Evolutionary conservation across 2,113 vertebrate genomes (phyloP).

Genomic region (Peromyscus polionotus): DNA sequence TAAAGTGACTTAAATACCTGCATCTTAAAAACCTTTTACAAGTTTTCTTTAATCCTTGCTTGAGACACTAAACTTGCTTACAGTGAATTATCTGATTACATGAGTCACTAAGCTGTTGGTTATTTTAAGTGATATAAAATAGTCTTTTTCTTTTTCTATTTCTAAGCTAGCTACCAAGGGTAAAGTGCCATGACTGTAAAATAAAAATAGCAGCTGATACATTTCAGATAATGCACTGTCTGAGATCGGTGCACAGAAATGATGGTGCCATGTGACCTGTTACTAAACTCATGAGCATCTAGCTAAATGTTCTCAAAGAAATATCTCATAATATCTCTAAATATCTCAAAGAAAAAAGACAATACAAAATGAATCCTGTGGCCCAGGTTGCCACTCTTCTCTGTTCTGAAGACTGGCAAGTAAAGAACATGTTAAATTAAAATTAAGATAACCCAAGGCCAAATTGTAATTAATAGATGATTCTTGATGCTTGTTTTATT

Average conservation of each 20-base stretch:
- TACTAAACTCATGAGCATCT: not conserved
- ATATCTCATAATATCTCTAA: not conserved
- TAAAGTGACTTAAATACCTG: not conserved
- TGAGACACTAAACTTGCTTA: slow-evolving; percentile 31
- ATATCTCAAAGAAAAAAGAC: slow-evolving; percentile 4
- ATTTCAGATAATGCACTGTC: not conserved
- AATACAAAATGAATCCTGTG: slow-evolving; percentile 60
- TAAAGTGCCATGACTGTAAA: slow-evolving; percentile 28
- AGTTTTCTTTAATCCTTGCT: slow-evolving; percentile 41
- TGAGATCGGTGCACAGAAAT: not conserved
- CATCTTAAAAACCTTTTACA: slow-evolving; percentile 4
- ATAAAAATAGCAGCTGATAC: slow-evolving; percentile 44
- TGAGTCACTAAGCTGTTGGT: slow-evolving; percentile 60
- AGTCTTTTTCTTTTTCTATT: slow-evolving; percentile 35
- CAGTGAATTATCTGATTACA: slow-evolving; percentile 50
- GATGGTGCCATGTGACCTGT: not conserved
- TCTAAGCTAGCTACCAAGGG: slow-evolving; percentile 58
- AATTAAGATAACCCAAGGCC: slow-evolving; percentile 10
- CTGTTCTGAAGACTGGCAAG: not conserved
- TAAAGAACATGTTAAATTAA: slow-evolving; percentile 67
- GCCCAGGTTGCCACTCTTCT: slow-evolving; percentile 2
- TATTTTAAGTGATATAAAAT: slow-evolving; percentile 55
- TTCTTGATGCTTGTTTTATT: not conserved
- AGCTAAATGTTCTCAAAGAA: slow-evolving; percentile 1
- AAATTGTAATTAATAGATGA: slow-evolving; percentile 44